Conservation (phyloP, 2,113 vertebrate species). For the Monarcha castaneiventris region DNA sequence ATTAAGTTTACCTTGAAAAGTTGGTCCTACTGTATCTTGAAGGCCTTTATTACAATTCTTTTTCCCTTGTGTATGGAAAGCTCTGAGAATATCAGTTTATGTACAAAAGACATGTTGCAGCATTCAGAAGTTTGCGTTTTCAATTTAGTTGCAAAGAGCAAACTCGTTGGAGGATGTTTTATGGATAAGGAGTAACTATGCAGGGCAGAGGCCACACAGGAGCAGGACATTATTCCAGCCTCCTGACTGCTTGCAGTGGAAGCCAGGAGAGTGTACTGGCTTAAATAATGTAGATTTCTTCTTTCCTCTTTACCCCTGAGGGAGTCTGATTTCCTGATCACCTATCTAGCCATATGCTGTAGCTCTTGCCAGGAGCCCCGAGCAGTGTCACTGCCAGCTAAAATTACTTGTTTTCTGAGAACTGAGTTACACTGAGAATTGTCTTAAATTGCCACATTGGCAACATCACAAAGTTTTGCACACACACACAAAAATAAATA, state of each 20-base stretch:
- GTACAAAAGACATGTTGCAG: neutral
- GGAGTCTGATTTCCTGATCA: slow-evolving; percentile 55
- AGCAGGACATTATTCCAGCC: neutral
- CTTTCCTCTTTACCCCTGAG: slow-evolving; percentile 13
- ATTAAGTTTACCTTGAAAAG: neutral
- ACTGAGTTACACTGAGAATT: slow-evolving; percentile 4
- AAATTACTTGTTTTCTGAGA: slow-evolving; percentile 51
- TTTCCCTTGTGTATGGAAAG: neutral
- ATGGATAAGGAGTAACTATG: neutral
- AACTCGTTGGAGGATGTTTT: neutral
- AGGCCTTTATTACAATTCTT: neutral
- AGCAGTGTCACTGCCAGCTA: slow-evolving; percentile 33
- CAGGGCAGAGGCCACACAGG: neutral
- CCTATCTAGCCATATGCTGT: slow-evolving; percentile 23
- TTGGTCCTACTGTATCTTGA: neutral
- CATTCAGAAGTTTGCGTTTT: neutral
- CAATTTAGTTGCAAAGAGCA: neutral
- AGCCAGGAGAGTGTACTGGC: neutral
- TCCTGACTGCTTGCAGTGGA: neutral
- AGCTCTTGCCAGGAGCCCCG: slow-evolving; percentile 19
- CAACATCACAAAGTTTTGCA: neutral
- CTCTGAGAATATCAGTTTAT: neutral
- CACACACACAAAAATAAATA: neutral
- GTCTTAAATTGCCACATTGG: neutral
- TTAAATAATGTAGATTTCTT: slow-evolving; percentile 22